Conservation (phyloP, 2,888 invertebrate species). For the Ormyrus nitidulus region DNA sequence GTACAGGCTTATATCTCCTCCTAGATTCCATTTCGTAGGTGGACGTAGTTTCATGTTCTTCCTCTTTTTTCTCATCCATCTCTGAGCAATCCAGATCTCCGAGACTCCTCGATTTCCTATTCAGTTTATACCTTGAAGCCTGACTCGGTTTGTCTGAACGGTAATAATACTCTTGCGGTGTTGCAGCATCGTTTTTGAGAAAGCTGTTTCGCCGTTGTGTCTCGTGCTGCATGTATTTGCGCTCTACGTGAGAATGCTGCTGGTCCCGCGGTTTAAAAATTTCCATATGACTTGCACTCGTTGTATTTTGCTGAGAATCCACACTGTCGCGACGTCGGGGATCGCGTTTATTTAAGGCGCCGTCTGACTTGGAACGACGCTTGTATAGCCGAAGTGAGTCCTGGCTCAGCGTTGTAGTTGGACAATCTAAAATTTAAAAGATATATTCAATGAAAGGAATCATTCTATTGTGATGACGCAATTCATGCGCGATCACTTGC, state of each 20-base stretch:
- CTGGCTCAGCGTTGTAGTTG: constrained; percentile 53
- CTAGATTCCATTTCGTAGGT: constrained; percentile 18
- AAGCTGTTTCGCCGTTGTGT: neutral
- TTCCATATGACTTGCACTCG: constrained; percentile 29
- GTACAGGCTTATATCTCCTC: constrained; percentile 59
- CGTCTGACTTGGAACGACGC: constrained; percentile 63
- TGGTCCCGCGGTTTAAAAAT: constrained; percentile 14
- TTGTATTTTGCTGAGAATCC: constrained; percentile 11
- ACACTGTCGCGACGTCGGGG: constrained; percentile 44
- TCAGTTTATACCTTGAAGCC: constrained; percentile 40
- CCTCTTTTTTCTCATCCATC: constrained; percentile 33
- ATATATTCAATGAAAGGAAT: too few species aligned
- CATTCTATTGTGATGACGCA: too few species aligned
- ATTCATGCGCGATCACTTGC: too few species aligned
- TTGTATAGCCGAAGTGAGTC: constrained; percentile 57
- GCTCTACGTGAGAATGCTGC: constrained; percentile 22
- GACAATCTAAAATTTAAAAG: constrained; percentile 29
- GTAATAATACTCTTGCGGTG: constrained; percentile 4
- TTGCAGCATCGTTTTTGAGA: too few species aligned
- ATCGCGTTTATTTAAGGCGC: constrained; percentile 58
- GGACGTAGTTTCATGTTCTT: neutral
- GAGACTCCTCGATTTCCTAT: constrained; percentile 65
- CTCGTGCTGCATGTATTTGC: constrained; percentile 43
- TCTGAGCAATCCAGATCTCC: constrained; percentile 64
- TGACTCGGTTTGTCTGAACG: constrained; percentile 3